phyloP scores from a whole-genome alignment of 1,140 invertebrate species.

The Drosophila insularis region DNA sequence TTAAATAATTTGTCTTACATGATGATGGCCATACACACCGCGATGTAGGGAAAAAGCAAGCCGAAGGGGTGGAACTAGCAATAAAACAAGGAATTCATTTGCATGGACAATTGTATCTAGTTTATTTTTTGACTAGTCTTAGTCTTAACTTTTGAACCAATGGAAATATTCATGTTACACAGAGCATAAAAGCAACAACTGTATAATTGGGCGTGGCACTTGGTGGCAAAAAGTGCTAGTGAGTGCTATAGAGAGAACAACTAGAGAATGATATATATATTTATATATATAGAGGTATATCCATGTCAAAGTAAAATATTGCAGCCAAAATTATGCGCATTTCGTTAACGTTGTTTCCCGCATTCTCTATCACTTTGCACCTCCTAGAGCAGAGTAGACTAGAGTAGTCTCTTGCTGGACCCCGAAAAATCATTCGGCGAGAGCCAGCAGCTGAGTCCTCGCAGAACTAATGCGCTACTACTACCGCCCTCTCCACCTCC shows the following conservation, averaged over 20 bases:
- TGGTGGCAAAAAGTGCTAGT: not conserved
- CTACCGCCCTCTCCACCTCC: not conserved
- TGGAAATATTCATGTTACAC: conserved; percentile 3
- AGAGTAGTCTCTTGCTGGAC: conserved; percentile 1
- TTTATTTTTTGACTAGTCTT: not conserved
- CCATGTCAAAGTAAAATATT: conserved; percentile 46
- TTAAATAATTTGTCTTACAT: conserved; percentile 9
- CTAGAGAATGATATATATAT: not conserved
- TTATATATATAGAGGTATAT: not conserved
- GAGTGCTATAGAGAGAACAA: not conserved
- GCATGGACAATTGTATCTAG: conserved; percentile 9
- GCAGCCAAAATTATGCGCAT: conserved; percentile 55
- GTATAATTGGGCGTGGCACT: conserved; percentile 28
- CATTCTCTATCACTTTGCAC: not conserved
- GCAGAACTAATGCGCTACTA: not conserved
- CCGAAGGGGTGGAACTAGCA: not conserved
- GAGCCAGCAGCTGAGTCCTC: not conserved
- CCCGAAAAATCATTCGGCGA: not conserved
- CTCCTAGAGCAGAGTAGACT: too few species aligned
- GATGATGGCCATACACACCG: not conserved
- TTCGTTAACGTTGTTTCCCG: conserved; percentile 27
- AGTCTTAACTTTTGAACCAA: conserved; percentile 1
- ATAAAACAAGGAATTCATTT: not conserved
- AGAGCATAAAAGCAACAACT: not conserved
- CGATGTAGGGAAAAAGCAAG: not conserved